Base-by-base conservation (phyloP, 1,140 invertebrate genomes). In the Calycopis cecrops region DNA sequence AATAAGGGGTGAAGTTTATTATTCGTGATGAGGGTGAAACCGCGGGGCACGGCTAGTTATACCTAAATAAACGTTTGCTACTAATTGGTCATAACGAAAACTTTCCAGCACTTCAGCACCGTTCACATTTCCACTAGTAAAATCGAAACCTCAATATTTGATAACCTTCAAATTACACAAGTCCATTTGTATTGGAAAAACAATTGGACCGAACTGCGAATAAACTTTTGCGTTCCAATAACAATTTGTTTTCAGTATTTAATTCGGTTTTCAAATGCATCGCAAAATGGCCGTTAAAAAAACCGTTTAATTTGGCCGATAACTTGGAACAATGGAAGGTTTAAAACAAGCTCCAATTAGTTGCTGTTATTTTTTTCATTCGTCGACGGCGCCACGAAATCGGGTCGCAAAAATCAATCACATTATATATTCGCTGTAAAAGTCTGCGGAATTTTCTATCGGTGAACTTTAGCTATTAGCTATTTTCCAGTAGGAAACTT, bases 351-450 rank as follows among this genome's bases (percentile, higher is more conserved):
- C 14, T 4, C 40, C 40, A 44, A 44, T 44, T 44, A 44, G 40
- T 44, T 44, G 40, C 40, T 17, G 17, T 44, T 18, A 28, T 28
- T 28, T 28, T 28, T 28, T 28, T 28, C 21, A 16, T 17, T 9
- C 16, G 8, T 18, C 1, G 11, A 4, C 12, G 2, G 1, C 14
- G 38, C 40, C 14, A 16, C 8, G n/a, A 44, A 44, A 44, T 44
- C 40, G 17, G 40, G 40, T 44, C 40, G 14, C 40, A 44, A 44
- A 44, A 44, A 44, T 44, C 40, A 44, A 44, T 44, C 40, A 16
- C 40, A 44, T 44, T 44, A 16, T 17, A 17, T 14, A 44, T 44
- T 44, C 40, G 7, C 14, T 16, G 9, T 44, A 6, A 44, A 37
- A 37, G 3, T 37, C 21, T 6, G 21, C 21, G 21, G 21, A 28